These are phyloP conservation scores for Opisthograptis luteolata DNA, from an alignment of 2,888 invertebrate species.

Conservation along the genomic window DNA sequence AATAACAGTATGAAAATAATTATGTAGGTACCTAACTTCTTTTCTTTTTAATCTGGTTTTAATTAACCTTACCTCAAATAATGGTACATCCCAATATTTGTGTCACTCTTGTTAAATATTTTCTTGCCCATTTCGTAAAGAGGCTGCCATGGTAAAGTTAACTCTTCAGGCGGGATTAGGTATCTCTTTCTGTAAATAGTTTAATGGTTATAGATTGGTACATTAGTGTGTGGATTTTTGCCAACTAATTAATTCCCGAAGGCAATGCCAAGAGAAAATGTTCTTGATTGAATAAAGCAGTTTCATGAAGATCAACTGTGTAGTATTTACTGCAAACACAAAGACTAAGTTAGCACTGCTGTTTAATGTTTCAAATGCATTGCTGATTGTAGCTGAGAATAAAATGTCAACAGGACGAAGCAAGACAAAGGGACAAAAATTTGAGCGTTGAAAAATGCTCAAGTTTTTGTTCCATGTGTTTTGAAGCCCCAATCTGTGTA, in stretches of 20 bases:
- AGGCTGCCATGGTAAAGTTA: slow-evolving; percentile 94
- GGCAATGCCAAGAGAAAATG: slow-evolving; percentile 21
- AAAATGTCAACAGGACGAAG: no score
- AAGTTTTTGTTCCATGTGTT: no score
- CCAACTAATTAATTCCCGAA: slow-evolving; percentile 24
- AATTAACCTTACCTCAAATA: slow-evolving; percentile 78
- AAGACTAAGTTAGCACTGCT: no score
- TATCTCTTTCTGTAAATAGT: slow-evolving; percentile 87
- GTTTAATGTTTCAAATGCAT: no score
- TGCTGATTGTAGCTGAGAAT: no score
- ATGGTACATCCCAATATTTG: slow-evolving; percentile 85
- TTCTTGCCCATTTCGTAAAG: slow-evolving; percentile 88
- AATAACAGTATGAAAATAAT: no score
- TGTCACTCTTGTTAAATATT: slow-evolving; percentile 82
- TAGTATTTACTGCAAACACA: no score
- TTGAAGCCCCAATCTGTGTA: no score
- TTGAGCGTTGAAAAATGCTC: no score
- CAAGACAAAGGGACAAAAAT: no score
- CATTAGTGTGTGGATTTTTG: slow-evolving; percentile 20
- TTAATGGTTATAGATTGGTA: slow-evolving; percentile 20
- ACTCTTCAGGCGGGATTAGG: slow-evolving; percentile 90
- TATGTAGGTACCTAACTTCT: no score
- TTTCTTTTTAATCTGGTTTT: not conserved
- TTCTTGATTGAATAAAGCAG: slow-evolving; percentile 6
- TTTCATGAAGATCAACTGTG: slow-evolving; percentile 3